Evolutionary conservation across 2,797 vertebrate genomes (phyloP).

Genomic region (Iguana delicatissima): DNA sequence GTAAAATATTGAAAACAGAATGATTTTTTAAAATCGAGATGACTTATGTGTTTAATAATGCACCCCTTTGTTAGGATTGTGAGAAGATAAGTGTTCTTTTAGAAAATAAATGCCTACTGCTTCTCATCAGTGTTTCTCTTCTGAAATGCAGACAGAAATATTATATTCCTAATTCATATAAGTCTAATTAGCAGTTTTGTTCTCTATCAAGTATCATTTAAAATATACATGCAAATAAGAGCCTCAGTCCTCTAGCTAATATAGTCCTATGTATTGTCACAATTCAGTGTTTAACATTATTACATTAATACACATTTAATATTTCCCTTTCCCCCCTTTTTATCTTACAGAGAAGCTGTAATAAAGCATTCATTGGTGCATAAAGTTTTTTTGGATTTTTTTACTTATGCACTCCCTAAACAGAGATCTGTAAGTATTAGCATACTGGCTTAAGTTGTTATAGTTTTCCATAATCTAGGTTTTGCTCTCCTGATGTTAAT

Average conservation of each 20-base stretch:
- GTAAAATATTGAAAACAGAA: neutral
- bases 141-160: neutral
- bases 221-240: neutral
- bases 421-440: constrained; percentile 87
- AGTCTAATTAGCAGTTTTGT: neutral
- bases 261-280: neutral
- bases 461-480: neutral
- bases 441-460: neutral
- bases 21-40: neutral
- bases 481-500: neutral
- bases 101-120: neutral
- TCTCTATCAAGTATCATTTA: neutral
- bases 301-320: neutral
- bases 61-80: neutral
- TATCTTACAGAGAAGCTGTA: constrained; percentile 89
- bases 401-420: constrained; percentile 85
- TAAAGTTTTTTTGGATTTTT: constrained; percentile 97
- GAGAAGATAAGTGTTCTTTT: neutral
- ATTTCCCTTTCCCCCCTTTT: neutral
- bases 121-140: neutral
- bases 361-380: constrained; percentile 97
- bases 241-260: neutral
- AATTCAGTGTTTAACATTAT: neutral
- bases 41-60: neutral
- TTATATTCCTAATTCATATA: neutral